Base-by-base conservation (phyloP, 2,797 vertebrate genomes). In the Enteromius afrohamiltoni region DNA sequence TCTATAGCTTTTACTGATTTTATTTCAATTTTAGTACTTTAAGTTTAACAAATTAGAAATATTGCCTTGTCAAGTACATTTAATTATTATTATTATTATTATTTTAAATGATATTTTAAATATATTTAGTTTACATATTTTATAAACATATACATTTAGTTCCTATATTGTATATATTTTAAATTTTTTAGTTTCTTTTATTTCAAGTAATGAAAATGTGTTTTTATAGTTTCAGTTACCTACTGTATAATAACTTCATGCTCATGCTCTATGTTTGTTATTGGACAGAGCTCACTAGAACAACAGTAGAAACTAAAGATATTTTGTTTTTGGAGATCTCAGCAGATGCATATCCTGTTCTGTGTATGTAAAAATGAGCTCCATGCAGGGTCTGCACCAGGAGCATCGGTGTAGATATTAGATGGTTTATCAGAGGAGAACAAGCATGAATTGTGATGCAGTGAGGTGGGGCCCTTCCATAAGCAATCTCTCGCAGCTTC, bases 391-490 rank as follows among this genome's bases (percentile, higher is more conserved):
- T 86, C 86, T 88, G 87, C 83, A 86, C 69, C 51, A 51, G 53
- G 34, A 29, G 69, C 71, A 71, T 76, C 51, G 49, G 34, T 26
- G 79, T 51, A 51, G 26, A 67, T 83, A 84, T 87, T 65, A 21
- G 67, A 74, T 84, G 83, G 78, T 83, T 73, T 69, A 84, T 83
- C 76, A 80, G 74, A 87, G 64, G 74, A 45, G 80, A 76, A 74
- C 51, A 78, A 82, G 80, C 55, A 14, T 77, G 75, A 71, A 84
- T 49, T 31, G 68, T 77, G 53, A 77, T 67, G 65, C 11, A 31
- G 69, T 9, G 81, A 68, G 78, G 84, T 23, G 34, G 29, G 62
- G 47, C 79, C 79, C 77, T 77, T 84, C 80, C 64, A 79, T 81
- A 82, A 83, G 71, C 49, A 88, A 71, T 77, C 71, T 80, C 81